Evolutionary conservation across 1,140 invertebrate genomes (phyloP), one percentile per base, ranked within the genome.

Genomic region (Stegodyphus mimosarum): DNA sequence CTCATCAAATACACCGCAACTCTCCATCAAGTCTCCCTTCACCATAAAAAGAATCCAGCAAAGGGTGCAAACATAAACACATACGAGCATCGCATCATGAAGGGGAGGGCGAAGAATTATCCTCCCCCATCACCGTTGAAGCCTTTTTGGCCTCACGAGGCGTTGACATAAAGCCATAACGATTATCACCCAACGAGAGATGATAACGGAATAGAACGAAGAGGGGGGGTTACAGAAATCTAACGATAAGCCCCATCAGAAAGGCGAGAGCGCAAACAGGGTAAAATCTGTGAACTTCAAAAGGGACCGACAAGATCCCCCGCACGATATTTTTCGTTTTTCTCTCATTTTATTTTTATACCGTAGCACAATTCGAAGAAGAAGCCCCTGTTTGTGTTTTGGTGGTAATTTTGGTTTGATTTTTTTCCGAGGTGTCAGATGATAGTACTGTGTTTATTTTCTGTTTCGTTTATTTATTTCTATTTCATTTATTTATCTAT

Each of bases 161-260:
- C 80, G 80, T 83, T 83, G 71, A 83, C 80, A 83, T 49, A 83
- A 55, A 15, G 60, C 60, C 60, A 74, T 83, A 83, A 83, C 71
- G 80, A 83, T 83, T 74, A 83, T 83, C 80, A 17, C 55, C 70
- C 71, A 48, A 13, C 50, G 9, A n/a, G 52, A 51, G 69, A 63
- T 13, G 55, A 53, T 7, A 51, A 18, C 17, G 18, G 10, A 18
- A 60, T 50, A 49, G 48, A 55, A 64, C 18, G 6, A 52, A 7
- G 49, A 63, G 13, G 64, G 64, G 64, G 64, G 64, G 15, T 60
- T 10, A 9, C 55, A 9, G 55, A 11, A 18, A 15, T 9, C 64
- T 7, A n/a, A 13, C n/a, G 64, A 67, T 67, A 67, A 67, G 64
- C 64, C 17, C 10, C 64, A 18, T 17, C 7, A 67, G n/a, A 17